Evolutionary conservation across 1,140 invertebrate genomes (phyloP).

Genomic region (Oryctes rhinoceros): DNA sequence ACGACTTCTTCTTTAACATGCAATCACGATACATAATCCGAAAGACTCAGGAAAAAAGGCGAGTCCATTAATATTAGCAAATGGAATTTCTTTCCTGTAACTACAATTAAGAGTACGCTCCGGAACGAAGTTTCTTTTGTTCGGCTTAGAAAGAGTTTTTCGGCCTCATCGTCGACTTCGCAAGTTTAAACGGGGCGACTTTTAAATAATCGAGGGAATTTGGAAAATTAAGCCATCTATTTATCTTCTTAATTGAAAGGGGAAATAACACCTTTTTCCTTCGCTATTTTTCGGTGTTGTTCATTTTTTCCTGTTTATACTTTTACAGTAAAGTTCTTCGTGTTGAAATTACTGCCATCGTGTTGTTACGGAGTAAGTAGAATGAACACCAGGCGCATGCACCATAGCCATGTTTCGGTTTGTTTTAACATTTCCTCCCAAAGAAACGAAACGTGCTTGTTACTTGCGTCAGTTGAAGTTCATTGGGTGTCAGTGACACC

Average conservation of each 20-base stretch:
- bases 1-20: not conserved
- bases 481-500: no score
- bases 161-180: conserved; percentile 25
- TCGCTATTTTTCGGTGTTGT: not conserved
- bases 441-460: no score
- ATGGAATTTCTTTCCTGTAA: conserved; percentile 20
- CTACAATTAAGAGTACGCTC: conserved; percentile 24
- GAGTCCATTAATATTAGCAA: conserved; percentile 17
- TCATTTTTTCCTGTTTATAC: not conserved
- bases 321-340: not conserved
- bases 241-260: conserved; percentile 27
- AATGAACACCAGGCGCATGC: no score
- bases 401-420: no score
- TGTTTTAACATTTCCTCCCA: no score
- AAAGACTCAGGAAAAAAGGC: conserved; percentile 1
- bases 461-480: no score
- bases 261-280: conserved; percentile 13
- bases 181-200: conserved; percentile 26
- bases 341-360: not conserved
- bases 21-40: conserved; percentile 14
- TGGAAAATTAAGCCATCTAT: conserved; percentile 32
- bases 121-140: conserved; percentile 5
- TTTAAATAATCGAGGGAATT: conserved; percentile 25
- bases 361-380: not conserved
- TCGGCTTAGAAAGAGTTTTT: not conserved